These are phyloP conservation scores for Halictus ligatus DNA, from an alignment of 2,888 invertebrate genomes.

Conservation along the genomic window DNA sequence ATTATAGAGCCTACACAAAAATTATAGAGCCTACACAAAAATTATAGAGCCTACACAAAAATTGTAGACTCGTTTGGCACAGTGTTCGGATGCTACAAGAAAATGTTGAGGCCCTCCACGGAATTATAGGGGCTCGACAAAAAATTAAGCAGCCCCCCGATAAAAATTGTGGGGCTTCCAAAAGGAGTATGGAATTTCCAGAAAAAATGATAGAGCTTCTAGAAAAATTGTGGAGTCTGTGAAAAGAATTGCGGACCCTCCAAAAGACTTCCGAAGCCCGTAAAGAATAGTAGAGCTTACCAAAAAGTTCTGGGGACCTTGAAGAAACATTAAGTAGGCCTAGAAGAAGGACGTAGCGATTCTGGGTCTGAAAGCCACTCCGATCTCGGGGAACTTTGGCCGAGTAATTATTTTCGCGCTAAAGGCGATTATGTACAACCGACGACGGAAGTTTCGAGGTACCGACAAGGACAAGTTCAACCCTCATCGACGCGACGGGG, in stretches of 20 bases:
- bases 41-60: background rate
- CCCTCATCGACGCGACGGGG: background rate
- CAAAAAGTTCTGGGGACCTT: background rate
- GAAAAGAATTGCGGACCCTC: background rate
- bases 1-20: too few relatives aligned
- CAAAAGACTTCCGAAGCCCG: background rate
- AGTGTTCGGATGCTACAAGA: too few relatives aligned
- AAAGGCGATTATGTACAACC: conserved; percentile 17
- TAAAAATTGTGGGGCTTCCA: too few relatives aligned
- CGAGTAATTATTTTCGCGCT: conserved; percentile 16
- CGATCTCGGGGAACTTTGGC: background rate
- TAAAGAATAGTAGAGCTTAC: background rate
- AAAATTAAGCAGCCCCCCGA: too few relatives aligned
- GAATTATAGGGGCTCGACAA: too few relatives aligned
- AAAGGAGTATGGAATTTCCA: background rate
- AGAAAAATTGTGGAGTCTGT: background rate
- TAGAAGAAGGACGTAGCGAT: background rate
- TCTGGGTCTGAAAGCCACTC: background rate
- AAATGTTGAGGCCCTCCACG: too few relatives aligned
- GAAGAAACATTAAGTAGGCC: background rate
- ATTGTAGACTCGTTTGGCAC: background rate
- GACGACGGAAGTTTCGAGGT: conserved; percentile 14
- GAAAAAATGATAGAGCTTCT: background rate
- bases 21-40: background rate
- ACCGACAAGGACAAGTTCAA: conserved; percentile 13